Base-by-base conservation (phyloP, 2,113 vertebrate species). In the Ciconia boyciana region DNA sequence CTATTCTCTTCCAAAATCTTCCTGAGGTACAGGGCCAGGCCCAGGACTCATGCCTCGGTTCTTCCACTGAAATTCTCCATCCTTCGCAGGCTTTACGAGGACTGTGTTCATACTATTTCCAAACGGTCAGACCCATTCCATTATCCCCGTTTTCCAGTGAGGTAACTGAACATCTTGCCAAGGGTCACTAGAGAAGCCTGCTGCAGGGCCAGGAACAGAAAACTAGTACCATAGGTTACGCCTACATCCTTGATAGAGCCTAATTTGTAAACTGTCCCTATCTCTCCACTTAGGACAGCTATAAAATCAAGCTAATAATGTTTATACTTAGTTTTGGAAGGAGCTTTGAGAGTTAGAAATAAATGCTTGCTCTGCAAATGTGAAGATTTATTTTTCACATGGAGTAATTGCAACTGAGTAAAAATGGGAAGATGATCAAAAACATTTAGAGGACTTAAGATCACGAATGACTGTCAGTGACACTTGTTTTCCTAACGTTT, bases 341-440 rank as follows among this genome's bases (percentile, higher is more conserved):
- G n/a, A 93, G 66, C 61, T 96, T 94, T 69, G 52, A 61, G 68
- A 60, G 70, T 61, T 87, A 41, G 81, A 89, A 96, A 84, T 76
- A 92, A 91, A 83, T 89, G 91, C 89, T 94, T 93, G 54, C 61
- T 83, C 83, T 82, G 94, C 89, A 96, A 93, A 94, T 58, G 14
- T 1, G 3, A 87, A 95, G 86, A 93, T 87, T 93, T 93, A 51
- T 95, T 95, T 94, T 96, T 79, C 88, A 74, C 46, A 32, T 28
- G 46, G 25, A 83, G 32, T 76, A 90, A 91, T 87, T 95, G 79
- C 89, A 80, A 85, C 49, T 46, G 75, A 65, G 41, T 68, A 57
- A 89, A 89, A 95, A 94, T 76, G 80, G 89, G 61, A 95, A 79
- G 62, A 91, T 6, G 3, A 61, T 95, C 70, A 91, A 93, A 94